Evolutionary conservation across 2,797 vertebrate genomes (phyloP).

Genomic region (Hozukius guyotensis): DNA sequence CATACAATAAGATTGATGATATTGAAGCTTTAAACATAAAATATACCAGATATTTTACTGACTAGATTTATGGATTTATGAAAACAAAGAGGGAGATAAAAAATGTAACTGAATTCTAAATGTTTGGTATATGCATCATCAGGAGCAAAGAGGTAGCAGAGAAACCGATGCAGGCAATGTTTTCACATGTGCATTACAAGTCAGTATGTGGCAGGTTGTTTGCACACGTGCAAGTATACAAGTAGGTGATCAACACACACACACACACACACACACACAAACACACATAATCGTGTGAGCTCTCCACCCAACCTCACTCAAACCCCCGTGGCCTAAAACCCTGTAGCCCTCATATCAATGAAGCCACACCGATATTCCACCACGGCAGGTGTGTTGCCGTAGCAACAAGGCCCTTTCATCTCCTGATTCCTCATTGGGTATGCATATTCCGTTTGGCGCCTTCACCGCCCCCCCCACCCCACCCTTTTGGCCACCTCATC

Average conservation of each 20-base stretch:
- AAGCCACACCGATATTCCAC: conserved; percentile 58
- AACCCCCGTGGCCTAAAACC: conserved; percentile 56
- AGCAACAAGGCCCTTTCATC: conserved; percentile 77
- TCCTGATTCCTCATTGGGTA: conserved; percentile 69
- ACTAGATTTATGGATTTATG: background rate
- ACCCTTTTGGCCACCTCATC: background rate
- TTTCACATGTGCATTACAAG: conserved; percentile 30
- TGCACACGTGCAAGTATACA: conserved; percentile 8
- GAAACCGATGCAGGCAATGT: background rate
- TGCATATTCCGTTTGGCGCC: conserved; percentile 70
- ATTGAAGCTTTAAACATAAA: background rate
- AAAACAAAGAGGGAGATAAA: background rate
- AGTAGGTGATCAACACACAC: background rate
- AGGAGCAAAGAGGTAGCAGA: background rate
- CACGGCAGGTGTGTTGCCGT: conserved; percentile 77
- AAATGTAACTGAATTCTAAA: background rate
- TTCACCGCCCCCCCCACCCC: background rate
- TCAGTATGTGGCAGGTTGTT: conserved; percentile 16
- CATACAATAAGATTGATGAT: background rate
- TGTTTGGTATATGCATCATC: background rate
- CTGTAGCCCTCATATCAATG: conserved; percentile 56
- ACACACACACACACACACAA: conserved; percentile 3
- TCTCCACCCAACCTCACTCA: conserved; percentile 16
- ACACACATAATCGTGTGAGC: conserved; percentile 1
- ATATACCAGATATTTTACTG: background rate